Evolutionary conservation across 2,888 invertebrate species (phyloP).

Genomic region (Gasteruption jaculator): DNA sequence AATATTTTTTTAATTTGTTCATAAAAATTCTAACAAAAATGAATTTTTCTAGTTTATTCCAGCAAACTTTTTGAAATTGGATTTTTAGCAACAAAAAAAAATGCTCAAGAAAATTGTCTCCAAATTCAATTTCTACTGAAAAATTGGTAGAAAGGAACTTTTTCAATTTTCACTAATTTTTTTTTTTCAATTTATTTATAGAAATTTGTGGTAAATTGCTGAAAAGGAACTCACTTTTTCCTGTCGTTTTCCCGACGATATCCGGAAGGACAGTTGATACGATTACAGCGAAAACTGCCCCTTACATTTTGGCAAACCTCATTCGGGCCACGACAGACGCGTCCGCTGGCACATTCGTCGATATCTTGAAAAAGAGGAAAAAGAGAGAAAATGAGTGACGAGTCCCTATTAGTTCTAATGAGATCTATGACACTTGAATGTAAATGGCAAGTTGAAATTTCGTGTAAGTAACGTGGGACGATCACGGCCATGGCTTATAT

Average conservation of each 20-base stretch:
- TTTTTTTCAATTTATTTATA: background rate
- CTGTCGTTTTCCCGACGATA: slow-evolving; percentile 73
- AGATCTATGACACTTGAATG: too few species aligned
- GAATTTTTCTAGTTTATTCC: background rate
- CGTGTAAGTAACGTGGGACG: too few species aligned
- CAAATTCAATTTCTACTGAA: too few species aligned
- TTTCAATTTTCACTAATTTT: too few species aligned
- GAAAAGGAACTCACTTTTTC: slow-evolving; percentile 66
- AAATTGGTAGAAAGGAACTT: too few species aligned
- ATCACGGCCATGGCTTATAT: slow-evolving; percentile 20
- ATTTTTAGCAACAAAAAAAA: background rate
- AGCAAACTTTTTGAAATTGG: background rate
- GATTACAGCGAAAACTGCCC: slow-evolving; percentile 84
- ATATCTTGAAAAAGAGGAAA: slow-evolving; percentile 60
- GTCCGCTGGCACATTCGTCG: slow-evolving; percentile 65
- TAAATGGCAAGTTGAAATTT: too few species aligned
- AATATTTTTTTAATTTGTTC: background rate
- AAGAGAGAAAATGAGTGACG: too few species aligned
- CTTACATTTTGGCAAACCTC: slow-evolving; percentile 87
- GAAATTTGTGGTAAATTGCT: background rate
- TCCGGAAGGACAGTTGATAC: slow-evolving; percentile 78
- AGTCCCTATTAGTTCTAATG: too few species aligned
- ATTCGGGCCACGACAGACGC: slow-evolving; percentile 58
- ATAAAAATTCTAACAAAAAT: background rate
- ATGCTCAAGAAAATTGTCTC: background rate